Conservation (phyloP, 2,888 invertebrate genomes). For the Volucella inanis region DNA sequence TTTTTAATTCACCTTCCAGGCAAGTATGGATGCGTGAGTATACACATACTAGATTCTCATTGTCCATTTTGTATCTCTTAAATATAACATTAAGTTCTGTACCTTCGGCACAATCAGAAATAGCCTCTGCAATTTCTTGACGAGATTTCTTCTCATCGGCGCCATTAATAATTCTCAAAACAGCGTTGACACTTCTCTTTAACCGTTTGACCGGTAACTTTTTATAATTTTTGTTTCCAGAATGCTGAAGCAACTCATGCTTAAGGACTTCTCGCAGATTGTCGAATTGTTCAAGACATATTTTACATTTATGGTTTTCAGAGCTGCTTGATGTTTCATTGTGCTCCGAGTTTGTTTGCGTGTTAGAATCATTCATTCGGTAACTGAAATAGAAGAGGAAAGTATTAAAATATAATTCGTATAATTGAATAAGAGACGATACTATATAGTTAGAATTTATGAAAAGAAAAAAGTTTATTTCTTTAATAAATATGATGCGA, state of each 20-base stretch:
- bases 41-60: constrained; percentile 74
- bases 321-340: constrained; percentile 2
- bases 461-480: no score
- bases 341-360: neutral
- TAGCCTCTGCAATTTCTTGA: constrained; percentile 56
- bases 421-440: no score
- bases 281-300: constrained; percentile 77
- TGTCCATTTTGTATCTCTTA: constrained; percentile 76
- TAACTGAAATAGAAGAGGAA: constrained; percentile 31
- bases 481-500: no score
- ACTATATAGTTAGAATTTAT: no score
- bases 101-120: constrained; percentile 72
- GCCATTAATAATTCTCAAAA: constrained; percentile 74
- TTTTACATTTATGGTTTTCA: constrained; percentile 76
- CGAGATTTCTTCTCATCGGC: constrained; percentile 76
- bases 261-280: constrained; percentile 78
- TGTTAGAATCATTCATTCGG: constrained; percentile 24
- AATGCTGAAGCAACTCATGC: constrained; percentile 79
- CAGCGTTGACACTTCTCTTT: constrained; percentile 75
- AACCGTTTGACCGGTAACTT: constrained; percentile 73
- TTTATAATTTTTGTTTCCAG: constrained; percentile 54
- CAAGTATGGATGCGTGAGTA: constrained; percentile 76
- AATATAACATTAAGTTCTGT: constrained; percentile 76
- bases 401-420: neutral
- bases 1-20: constrained; percentile 77